Evolutionary conservation across 2,888 invertebrate species (phyloP).

Genomic region (Fragum sueziense): DNA sequence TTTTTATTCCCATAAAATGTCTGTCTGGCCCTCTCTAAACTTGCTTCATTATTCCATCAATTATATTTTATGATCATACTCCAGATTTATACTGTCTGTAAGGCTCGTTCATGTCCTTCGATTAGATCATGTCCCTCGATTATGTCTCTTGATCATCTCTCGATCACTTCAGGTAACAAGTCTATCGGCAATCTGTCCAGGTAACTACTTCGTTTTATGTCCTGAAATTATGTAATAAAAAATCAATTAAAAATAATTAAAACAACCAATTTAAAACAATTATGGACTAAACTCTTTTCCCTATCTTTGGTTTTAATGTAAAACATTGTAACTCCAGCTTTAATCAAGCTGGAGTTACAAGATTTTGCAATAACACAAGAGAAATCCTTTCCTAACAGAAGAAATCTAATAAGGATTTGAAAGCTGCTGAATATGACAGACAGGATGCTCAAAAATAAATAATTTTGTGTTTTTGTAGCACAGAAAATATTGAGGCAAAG

Average conservation of each 20-base stretch:
- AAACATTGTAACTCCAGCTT: too few relatives aligned
- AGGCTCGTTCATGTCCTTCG: not conserved
- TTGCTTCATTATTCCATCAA: constrained; percentile 15
- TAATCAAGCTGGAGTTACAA: too few relatives aligned
- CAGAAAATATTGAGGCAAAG: not conserved
- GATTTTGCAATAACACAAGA: too few relatives aligned
- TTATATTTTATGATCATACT: not conserved
- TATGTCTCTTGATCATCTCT: not conserved
- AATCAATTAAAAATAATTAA: not conserved
- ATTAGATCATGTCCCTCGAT: not conserved
- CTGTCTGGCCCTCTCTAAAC: not conserved
- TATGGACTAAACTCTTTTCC: not conserved
- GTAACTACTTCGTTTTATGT: not conserved
- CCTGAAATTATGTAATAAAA: constrained; percentile 1
- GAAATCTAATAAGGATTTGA: too few relatives aligned
- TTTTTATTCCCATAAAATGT: constrained; percentile 15
- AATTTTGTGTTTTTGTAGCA: too few relatives aligned
- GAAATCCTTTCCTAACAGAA: too few relatives aligned
- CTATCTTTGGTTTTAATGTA: too few relatives aligned
- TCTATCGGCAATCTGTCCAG: not conserved
- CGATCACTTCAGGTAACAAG: not conserved
- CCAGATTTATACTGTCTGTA: constrained; percentile 1
- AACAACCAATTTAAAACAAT: constrained; percentile 2
- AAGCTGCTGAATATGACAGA: too few relatives aligned
- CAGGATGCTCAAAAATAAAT: too few relatives aligned